Evolutionary conservation across 2,113 vertebrate species (phyloP).

Genomic region (Gulo gulo): DNA sequence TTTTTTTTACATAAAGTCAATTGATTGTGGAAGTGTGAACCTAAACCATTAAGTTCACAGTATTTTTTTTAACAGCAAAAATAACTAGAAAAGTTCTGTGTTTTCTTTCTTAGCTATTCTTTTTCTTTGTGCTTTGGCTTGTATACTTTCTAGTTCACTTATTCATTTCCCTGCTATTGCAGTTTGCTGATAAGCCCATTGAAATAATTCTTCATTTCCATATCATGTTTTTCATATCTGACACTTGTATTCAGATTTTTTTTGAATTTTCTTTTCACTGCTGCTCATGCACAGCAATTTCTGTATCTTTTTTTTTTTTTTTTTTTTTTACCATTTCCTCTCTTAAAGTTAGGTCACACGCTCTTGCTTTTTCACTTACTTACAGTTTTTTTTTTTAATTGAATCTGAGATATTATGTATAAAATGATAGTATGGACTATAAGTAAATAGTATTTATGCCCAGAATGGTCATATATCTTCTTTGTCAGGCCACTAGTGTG

Average conservation of each 20-base stretch:
- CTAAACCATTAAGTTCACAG: neutral
- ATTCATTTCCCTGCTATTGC: neutral
- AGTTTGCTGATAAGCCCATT: neutral
- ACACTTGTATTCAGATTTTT: neutral
- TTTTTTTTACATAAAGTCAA: neutral
- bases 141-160: neutral
- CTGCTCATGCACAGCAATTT: neutral
- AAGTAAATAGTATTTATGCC: neutral
- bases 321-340: neutral
- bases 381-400: neutral
- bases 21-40: neutral
- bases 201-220: neutral
- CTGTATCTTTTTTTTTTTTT: neutral
- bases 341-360: neutral
- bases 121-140: neutral
- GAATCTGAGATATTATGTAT: neutral
- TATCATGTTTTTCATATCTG: neutral
- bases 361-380: neutral
- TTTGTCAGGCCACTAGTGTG: neutral
- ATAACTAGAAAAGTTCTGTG: neutral
- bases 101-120: neutral
- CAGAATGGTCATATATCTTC: neutral
- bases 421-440: neutral
- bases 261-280: neutral
- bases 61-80: neutral